Conservation (phyloP, 2,888 invertebrate species). For the Hypselothyrea guttata region DNA sequence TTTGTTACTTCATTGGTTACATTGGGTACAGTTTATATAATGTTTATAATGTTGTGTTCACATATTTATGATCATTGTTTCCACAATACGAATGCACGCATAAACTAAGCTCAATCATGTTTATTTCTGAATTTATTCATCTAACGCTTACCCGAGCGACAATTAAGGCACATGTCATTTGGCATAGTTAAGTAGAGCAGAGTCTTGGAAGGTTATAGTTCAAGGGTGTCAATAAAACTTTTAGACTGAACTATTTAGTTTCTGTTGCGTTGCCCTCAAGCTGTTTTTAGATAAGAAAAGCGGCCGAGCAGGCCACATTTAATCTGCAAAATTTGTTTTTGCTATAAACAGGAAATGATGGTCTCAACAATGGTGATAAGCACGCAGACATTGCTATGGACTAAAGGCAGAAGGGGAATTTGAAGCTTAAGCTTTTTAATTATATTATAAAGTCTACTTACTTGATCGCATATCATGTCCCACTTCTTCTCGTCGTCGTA, state of each 20-base stretch:
- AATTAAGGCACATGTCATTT: conserved; percentile 39
- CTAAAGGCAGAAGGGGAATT: background rate
- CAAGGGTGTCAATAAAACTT: conserved; percentile 27
- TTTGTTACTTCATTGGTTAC: no score
- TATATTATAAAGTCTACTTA: conserved; percentile 81
- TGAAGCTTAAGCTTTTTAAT: conserved; percentile 11
- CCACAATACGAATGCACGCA: conserved; percentile 11
- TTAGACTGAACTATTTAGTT: conserved; percentile 13
- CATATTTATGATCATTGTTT: conserved; percentile 1
- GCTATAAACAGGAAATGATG: conserved; percentile 53
- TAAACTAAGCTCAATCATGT: conserved; percentile 19
- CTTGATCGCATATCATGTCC: conserved; percentile 99
- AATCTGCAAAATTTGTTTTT: conserved; percentile 46
- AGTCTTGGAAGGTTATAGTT: conserved; percentile 42
- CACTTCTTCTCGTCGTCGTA: conserved; percentile 99
- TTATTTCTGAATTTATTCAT: conserved; percentile 9
- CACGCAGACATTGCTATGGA: conserved; percentile 25
- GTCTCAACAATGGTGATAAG: conserved; percentile 30
- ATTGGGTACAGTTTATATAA: no score
- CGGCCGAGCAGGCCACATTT: conserved; percentile 17
- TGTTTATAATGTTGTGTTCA: background rate
- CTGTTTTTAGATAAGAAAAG: background rate
- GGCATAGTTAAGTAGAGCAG: conserved; percentile 51
- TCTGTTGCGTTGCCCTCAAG: conserved; percentile 34
- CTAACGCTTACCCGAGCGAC: conserved; percentile 28